These are phyloP conservation scores for Zelostemma sp. DNA, from an alignment of 1,140 invertebrate genomes.

Conservation along the genomic window DNA sequence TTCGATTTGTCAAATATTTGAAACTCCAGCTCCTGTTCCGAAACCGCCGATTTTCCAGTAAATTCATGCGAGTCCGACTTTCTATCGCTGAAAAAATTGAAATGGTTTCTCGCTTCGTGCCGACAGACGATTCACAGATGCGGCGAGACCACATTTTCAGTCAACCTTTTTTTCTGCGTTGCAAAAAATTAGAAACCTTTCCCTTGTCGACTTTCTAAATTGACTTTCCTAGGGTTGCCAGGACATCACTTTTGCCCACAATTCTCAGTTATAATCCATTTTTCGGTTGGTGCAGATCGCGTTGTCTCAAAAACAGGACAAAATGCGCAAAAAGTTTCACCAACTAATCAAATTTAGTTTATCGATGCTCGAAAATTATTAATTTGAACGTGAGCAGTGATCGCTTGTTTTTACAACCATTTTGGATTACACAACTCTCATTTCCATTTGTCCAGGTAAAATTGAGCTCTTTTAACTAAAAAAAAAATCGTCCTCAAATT, in stretches of 20 bases:
- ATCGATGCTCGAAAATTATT: no score
- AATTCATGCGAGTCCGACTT: conserved; percentile 43
- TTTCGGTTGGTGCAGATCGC: not conserved
- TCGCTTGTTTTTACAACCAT: no score
- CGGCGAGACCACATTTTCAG: not conserved
- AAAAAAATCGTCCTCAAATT: no score
- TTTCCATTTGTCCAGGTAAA: no score
- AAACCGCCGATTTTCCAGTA: not conserved
- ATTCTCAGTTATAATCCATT: not conserved
- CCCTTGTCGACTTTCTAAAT: conserved; percentile 45
- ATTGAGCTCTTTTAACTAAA: no score
- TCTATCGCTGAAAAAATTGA: conserved; percentile 49
- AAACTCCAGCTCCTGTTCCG: not conserved
- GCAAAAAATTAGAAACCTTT: conserved; percentile 51
- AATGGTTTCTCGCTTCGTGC: conserved; percentile 26
- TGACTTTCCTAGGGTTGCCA: conserved; percentile 1
- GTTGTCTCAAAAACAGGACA: no score
- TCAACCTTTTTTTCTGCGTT: not conserved
- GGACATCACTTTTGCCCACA: not conserved
- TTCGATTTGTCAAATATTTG: not conserved
- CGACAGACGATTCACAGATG: not conserved
- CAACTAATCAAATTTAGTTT: no score
- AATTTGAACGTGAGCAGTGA: no score
- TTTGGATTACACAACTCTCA: no score
- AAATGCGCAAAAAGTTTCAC: no score